Base-by-base conservation (phyloP, 2,888 invertebrate species). In the Cyclophora albipunctata region DNA sequence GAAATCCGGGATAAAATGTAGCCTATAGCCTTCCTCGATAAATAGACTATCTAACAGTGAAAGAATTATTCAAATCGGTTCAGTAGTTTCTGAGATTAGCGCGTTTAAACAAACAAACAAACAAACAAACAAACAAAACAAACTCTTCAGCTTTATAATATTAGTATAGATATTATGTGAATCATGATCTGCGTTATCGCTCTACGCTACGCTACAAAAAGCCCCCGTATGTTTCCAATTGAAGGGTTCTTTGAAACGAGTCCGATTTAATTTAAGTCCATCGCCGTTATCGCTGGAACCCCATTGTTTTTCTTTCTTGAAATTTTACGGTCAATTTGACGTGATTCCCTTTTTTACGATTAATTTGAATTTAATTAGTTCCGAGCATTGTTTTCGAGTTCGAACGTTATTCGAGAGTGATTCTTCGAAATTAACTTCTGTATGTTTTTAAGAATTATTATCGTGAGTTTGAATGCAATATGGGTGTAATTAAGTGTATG, bases 311-410 rank as follows among this genome's bases (percentile, higher is more conserved):
- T 88, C 86, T 86, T 87, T 84, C 76, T 78, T 72, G 75, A 81
- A 84, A 84, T 84, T 87, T 87, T 83, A 83, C 85, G 85, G 84
- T 85, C 83, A 84, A 88, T 88, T 88, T 88, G 85, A 86, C 82
- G 84, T 80, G 84, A 82, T 80, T 84, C 76, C 73, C 69, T 84
- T 84, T 73, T 82, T 78, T 72, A 75, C 82, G 78, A 81, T 83
- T 83, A 84, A 85, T 83, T 82, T 78, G 78, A 82, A 77, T 85
- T 87, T 87, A 87, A 87, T 88, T 88, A 88, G 86, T 81, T 83
- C 55, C 47, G 62, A 60, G 73, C 71, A 75, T 73, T 79, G 75
- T 71, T 71, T 66, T 64, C 55, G 64, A 61, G 58, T 59, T 59
- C 57, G 52, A 58, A 49, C 54, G 49, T 40, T 55, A 54, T 55